phyloP scores from a whole-genome alignment of 2,113 vertebrate genomes.

The Dolichallabes microphthalmus region DNA sequence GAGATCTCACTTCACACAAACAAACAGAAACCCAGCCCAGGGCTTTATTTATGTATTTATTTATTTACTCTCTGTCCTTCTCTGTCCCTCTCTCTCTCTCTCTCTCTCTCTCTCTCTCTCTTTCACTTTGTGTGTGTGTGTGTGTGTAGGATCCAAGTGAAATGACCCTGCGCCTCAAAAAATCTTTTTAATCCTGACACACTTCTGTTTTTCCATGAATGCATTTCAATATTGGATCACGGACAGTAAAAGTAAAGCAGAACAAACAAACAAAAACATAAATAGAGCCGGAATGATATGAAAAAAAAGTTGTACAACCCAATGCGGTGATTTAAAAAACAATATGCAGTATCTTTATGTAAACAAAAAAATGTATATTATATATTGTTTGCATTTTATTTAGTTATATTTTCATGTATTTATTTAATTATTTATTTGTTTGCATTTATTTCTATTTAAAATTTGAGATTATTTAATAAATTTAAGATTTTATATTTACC shows the following conservation, averaged over 20 bases:
- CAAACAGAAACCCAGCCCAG: slow-evolving; percentile 14
- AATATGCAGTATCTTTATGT: background rate
- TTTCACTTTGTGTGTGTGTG: background rate
- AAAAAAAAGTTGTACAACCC: background rate
- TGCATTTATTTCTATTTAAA: background rate
- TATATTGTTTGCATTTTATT: background rate
- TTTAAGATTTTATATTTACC: too few relatives aligned
- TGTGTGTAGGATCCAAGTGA: background rate
- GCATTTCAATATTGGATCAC: background rate
- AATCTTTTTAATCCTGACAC: background rate
- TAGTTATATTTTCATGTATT: too few relatives aligned
- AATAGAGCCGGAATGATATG: background rate
- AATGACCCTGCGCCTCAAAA: background rate
- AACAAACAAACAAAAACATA: background rate
- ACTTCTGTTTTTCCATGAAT: background rate
- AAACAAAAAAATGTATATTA: background rate
- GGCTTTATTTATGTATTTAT: background rate
- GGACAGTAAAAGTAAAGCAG: background rate
- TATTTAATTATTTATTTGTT: background rate
- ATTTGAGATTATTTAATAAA: background rate
- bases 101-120: background rate
- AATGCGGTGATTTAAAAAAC: background rate
- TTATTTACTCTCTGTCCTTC: background rate
- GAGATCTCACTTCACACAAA: slow-evolving; percentile 52
- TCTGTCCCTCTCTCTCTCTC: background rate